A percentile compares a stretch with the other conserved stretches of the same genome.
These are phyloP conservation scores for Eurystomus glaucurus DNA, from an alignment of 2,797 vertebrate genomes.

Conservation along the genomic window DNA sequence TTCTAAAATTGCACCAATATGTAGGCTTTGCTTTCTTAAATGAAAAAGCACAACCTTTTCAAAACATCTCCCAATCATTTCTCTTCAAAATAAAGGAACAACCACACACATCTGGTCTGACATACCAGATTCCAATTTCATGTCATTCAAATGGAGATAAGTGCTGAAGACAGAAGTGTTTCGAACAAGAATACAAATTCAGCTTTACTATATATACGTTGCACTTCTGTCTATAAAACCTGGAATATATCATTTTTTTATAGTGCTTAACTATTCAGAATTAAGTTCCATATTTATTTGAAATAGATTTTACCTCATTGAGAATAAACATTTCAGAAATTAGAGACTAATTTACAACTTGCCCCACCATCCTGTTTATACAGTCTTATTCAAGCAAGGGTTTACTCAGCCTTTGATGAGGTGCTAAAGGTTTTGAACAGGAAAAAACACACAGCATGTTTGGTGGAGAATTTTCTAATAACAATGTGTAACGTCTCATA, in stretches of 20 bases:
- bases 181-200: conserved; percentile 13
- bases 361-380: neutral
- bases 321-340: neutral
- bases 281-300: neutral
- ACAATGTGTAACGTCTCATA: neutral
- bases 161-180: neutral
- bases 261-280: neutral
- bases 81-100: neutral
- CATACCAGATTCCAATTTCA: neutral
- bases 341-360: conserved; percentile 6
- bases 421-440: neutral
- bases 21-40: neutral
- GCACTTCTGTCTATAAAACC: neutral
- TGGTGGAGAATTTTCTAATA: neutral
- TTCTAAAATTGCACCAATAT: neutral
- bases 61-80: neutral
- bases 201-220: conserved; percentile 1
- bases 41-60: neutral
- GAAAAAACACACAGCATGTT: neutral
- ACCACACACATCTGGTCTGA: neutral
- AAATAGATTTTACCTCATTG: neutral
- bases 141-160: conserved; percentile 29
- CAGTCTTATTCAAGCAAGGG: neutral
- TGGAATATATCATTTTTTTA: neutral
- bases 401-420: neutral